A percentile compares a stretch with the other conserved stretches of the same genome.
phyloP scores from a whole-genome alignment of 1,140 invertebrate genomes.

The Saccostrea cuccullata region DNA sequence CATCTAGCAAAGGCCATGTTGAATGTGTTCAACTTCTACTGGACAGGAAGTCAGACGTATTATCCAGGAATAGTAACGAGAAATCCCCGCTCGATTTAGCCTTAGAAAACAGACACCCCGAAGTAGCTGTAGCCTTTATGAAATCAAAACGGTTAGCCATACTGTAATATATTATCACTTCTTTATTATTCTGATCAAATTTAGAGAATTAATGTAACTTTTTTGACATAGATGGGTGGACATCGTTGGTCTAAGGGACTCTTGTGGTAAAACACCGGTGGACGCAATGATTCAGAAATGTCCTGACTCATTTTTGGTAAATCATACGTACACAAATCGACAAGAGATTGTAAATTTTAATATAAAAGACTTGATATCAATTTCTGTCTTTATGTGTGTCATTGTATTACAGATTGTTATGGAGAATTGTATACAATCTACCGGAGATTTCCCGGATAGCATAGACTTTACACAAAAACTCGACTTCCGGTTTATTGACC shows the following conservation, averaged over 20 bases:
- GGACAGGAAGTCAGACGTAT: conserved; percentile 24
- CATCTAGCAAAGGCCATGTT: conserved; percentile 40
- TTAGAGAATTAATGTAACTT: not conserved
- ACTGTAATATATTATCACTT: not conserved
- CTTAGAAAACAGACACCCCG: conserved; percentile 46
- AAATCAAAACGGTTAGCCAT: not conserved
- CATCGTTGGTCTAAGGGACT: conserved; percentile 44
- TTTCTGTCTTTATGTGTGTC: not conserved
- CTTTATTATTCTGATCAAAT: not conserved
- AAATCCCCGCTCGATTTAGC: conserved; percentile 47
- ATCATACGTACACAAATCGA: not conserved
- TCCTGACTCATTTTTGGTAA: conserved; percentile 48
- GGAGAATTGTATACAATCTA: conserved; percentile 58
- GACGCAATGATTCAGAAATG: conserved; percentile 49
- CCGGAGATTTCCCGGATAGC: conserved; percentile 59
- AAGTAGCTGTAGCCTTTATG: conserved; percentile 40
- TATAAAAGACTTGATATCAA: not conserved
- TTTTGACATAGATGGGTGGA: conserved; percentile 48
- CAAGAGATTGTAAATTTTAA: no score
- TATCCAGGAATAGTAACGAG: conserved; percentile 39
- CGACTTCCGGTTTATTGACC: conserved; percentile 61
- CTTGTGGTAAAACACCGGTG: conserved; percentile 44
- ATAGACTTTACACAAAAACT: conserved; percentile 59
- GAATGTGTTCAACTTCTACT: conserved; percentile 49
- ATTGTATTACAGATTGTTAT: conserved; percentile 54